Conservation (phyloP, 30 jellyfish, hydroid and myxozoan genomes). For the Aurelia aurita complex sp. Pacific region DNA sequence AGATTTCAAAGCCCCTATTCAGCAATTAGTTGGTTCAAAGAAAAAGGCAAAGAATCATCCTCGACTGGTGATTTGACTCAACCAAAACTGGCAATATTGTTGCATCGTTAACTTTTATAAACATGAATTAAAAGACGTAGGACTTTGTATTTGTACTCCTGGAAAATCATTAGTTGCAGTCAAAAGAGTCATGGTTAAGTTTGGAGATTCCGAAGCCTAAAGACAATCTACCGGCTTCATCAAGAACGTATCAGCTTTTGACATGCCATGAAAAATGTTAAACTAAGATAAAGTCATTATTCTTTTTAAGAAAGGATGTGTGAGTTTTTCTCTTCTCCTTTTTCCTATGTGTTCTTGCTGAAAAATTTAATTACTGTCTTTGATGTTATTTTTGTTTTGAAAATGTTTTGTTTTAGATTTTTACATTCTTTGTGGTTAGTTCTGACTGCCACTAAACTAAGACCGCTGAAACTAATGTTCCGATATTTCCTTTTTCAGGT, state of each 20-base stretch:
- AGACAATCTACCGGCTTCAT: not conserved
- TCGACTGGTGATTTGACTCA: constrained; percentile 34
- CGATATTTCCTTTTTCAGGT: too few relatives aligned
- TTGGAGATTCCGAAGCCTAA: not conserved
- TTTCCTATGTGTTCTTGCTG: too few relatives aligned
- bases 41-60: constrained; percentile 12
- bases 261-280: not conserved
- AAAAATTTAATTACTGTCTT: too few relatives aligned
- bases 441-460: too few relatives aligned
- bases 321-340: too few relatives aligned
- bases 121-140: constrained; percentile 46
- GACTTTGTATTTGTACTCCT: constrained; percentile 49
- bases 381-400: too few relatives aligned
- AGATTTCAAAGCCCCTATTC: not conserved
- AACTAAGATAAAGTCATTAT: too few relatives aligned
- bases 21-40: not conserved
- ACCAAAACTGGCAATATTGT: constrained; percentile 46
- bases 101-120: constrained; percentile 45
- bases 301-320: too few relatives aligned
- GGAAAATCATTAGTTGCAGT: constrained; percentile 24
- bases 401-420: too few relatives aligned
- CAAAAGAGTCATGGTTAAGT: constrained; percentile 8
- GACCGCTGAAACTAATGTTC: too few relatives aligned
- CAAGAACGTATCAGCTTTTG: not conserved
- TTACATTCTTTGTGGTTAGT: too few relatives aligned